A percentile compares a stretch with the other conserved stretches of the same genome.
These are phyloP conservation scores for Ophioninae sp. DNA, from an alignment of 2,888 invertebrate species.

Conservation along the genomic window DNA sequence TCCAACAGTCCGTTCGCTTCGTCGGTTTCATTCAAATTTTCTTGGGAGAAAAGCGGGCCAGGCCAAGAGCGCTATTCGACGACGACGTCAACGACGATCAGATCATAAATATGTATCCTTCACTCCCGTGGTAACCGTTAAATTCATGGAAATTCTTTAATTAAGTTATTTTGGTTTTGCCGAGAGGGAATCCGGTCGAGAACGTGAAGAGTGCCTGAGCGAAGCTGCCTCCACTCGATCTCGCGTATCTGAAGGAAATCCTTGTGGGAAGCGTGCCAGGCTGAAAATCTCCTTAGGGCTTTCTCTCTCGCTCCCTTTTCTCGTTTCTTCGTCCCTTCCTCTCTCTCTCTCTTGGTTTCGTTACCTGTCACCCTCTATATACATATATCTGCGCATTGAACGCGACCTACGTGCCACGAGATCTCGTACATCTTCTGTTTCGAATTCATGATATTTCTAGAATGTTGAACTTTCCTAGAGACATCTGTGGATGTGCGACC, in stretches of 20 bases:
- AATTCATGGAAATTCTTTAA: conserved; percentile 81
- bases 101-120: conserved; percentile 80
- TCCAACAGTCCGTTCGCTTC: conserved; percentile 48
- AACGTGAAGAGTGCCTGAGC: conserved; percentile 46
- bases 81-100: conserved; percentile 58
- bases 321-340: conserved; percentile 25
- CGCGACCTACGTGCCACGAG: conserved; percentile 10
- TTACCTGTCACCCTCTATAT: too few species aligned
- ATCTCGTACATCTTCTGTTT: conserved; percentile 29
- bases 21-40: conserved; percentile 62
- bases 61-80: conserved; percentile 30
- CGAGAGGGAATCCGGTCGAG: conserved; percentile 61
- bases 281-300: conserved; percentile 74
- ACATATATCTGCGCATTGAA: neutral
- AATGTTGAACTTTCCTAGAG: conserved; percentile 37
- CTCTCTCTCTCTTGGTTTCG: too few species aligned
- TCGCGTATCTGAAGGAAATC: conserved; percentile 73
- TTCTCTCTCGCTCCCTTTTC: conserved; percentile 15
- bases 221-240: conserved; percentile 46
- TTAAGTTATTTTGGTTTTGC: conserved; percentile 79
- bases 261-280: conserved; percentile 77
- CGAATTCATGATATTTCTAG: conserved; percentile 20
- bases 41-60: conserved; percentile 31
- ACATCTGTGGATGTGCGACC: conserved; percentile 32
- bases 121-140: conserved; percentile 68